phyloP scores from a whole-genome alignment of 2,888 invertebrate species.

The Morpho achilles region DNA sequence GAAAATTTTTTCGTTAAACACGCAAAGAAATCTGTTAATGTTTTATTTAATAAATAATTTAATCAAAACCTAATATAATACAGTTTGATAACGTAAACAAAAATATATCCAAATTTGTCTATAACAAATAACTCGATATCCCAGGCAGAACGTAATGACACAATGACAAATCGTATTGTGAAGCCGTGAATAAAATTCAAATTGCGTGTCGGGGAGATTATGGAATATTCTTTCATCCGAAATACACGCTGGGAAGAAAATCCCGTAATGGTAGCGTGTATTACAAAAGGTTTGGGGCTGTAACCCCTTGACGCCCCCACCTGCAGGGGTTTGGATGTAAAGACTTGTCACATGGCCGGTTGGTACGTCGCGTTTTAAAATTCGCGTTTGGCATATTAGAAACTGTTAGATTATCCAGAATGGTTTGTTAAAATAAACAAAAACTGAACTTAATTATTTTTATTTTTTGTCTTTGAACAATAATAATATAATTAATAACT shows the following conservation, averaged over 20 bases:
- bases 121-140: conserved; percentile 15
- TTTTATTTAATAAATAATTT: no score
- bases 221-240: conserved; percentile 31
- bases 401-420: no score
- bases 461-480: no score
- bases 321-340: conserved; percentile 22
- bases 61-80: no score
- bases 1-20: no score
- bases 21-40: no score
- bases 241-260: conserved; percentile 35
- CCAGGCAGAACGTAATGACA: conserved; percentile 25
- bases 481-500: no score
- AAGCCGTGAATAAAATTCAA: conserved; percentile 33
- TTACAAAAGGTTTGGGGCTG: conserved; percentile 35
- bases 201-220: conserved; percentile 34
- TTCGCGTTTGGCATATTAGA: no score
- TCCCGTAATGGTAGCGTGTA: conserved; percentile 33
- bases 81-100: neutral
- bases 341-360: conserved; percentile 9
- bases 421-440: no score
- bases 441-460: no score
- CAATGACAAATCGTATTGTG: conserved; percentile 36
- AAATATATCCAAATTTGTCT: conserved; percentile 13
- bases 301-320: conserved; percentile 39
- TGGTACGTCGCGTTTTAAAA: no score